These are phyloP conservation scores for Tyria jacobaeae DNA, from an alignment of 2,888 invertebrate genomes.

Conservation along the genomic window DNA sequence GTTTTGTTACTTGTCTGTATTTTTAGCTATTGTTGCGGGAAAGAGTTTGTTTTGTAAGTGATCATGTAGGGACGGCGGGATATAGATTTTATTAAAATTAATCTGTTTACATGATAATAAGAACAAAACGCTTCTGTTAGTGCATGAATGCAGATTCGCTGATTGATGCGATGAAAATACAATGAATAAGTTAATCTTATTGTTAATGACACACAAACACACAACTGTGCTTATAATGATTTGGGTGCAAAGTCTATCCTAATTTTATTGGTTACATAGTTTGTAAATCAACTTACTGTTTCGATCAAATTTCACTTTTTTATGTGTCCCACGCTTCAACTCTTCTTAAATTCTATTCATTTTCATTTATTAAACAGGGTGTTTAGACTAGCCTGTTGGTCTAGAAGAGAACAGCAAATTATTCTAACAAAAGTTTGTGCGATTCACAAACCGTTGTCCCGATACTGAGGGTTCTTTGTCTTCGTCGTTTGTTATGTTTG, in stretches of 20 bases:
- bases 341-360: too few species aligned
- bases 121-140: neutral
- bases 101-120: neutral
- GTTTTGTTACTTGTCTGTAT: constrained; percentile 41
- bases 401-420: too few species aligned
- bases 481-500: too few species aligned
- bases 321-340: too few species aligned
- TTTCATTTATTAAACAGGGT: too few species aligned
- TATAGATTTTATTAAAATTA: neutral
- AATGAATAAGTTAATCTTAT: neutral
- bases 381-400: too few species aligned
- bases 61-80: constrained; percentile 3
- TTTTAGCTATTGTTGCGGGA: constrained; percentile 51
- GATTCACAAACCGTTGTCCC: too few species aligned
- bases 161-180: too few species aligned
- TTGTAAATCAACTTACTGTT: neutral
- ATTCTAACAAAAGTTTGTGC: too few species aligned
- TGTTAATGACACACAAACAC: neutral
- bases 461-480: too few species aligned
- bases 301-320: too few species aligned
- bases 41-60: constrained; percentile 27
- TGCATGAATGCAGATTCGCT: too few species aligned
- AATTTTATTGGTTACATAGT: neutral
- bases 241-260: neutral
- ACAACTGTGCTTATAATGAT: neutral